A percentile compares a stretch with the other conserved stretches of the same genome.
Evolutionary conservation across 2,888 invertebrate genomes (phyloP).

Genomic region (Xanthia icteritia): DNA sequence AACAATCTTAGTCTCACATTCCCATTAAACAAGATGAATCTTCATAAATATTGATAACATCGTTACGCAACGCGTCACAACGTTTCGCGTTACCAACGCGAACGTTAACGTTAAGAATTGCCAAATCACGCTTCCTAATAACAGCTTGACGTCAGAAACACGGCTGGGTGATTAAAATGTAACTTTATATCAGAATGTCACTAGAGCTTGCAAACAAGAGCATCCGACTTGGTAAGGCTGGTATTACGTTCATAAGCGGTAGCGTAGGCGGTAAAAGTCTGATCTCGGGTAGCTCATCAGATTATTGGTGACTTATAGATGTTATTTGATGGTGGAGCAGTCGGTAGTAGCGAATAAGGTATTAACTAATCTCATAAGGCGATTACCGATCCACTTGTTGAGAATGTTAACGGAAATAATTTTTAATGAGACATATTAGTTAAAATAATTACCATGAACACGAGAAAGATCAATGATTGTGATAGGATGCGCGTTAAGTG

Average conservation of each 20-base stretch:
- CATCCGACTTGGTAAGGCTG: slow-evolving; percentile 45
- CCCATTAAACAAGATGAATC: slow-evolving; percentile 46
- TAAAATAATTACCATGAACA: not conserved
- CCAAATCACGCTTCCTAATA: slow-evolving; percentile 65
- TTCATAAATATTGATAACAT: slow-evolving; percentile 52
- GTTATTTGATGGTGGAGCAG: not conserved
- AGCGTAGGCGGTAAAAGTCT: slow-evolving; percentile 48
- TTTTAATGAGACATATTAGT: not conserved
- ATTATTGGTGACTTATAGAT: not conserved
- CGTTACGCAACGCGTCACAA: slow-evolving; percentile 13
- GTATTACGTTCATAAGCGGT: slow-evolving; percentile 31
- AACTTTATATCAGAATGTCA: slow-evolving; percentile 75
- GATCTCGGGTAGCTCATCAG: not conserved
- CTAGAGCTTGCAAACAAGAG: slow-evolving; percentile 72
- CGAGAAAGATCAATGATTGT: not conserved
- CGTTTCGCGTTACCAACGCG: slow-evolving; percentile 47
- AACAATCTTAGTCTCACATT: slow-evolving; percentile 37
- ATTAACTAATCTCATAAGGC: not conserved
- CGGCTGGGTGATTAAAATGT: slow-evolving; percentile 75
- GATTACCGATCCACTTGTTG: not conserved
- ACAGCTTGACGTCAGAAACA: slow-evolving; percentile 69
- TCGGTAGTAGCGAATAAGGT: no score
- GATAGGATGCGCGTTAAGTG: not conserved
- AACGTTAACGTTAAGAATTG: slow-evolving; percentile 24
- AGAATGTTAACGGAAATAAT: not conserved